Conservation (phyloP, 2,797 vertebrate species). For the Sebastes aleutianus region DNA sequence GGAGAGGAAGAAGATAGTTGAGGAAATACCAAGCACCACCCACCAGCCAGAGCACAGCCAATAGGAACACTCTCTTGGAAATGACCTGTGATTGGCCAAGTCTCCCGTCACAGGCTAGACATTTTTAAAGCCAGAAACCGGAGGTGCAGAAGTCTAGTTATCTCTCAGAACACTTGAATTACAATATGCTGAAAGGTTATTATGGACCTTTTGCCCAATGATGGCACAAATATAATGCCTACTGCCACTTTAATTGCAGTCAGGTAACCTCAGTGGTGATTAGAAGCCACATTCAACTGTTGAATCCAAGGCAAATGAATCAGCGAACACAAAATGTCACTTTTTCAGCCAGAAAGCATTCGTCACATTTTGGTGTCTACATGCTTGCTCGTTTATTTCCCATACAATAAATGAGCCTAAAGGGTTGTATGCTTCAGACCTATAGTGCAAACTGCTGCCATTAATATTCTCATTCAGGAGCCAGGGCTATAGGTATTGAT, state of each 20-base stretch:
- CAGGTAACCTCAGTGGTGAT: neutral
- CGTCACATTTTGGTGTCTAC: neutral
- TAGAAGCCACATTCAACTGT: constrained; percentile 1
- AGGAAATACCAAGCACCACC: too few species aligned
- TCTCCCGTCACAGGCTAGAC: too few species aligned
- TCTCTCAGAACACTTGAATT: too few species aligned
- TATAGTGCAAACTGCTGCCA: constrained; percentile 3
- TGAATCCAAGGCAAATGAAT: neutral
- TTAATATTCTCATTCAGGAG: constrained; percentile 40
- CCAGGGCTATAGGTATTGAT: constrained; percentile 39
- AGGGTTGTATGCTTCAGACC: neutral
- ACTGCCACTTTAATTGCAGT: neutral
- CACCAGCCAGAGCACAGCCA: too few species aligned
- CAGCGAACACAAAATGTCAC: neutral
- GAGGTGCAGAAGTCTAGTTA: too few species aligned
- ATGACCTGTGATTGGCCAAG: too few species aligned
- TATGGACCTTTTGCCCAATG: too few species aligned
- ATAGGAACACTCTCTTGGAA: too few species aligned
- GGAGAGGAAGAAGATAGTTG: neutral
- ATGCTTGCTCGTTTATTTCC: neutral
- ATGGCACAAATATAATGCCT: too few species aligned
- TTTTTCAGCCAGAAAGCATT: neutral
- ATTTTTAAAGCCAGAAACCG: too few species aligned
- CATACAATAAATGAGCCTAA: neutral
- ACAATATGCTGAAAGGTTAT: too few species aligned